Base-by-base conservation (phyloP, 2,797 vertebrate genomes). In the Remorina albescens region DNA sequence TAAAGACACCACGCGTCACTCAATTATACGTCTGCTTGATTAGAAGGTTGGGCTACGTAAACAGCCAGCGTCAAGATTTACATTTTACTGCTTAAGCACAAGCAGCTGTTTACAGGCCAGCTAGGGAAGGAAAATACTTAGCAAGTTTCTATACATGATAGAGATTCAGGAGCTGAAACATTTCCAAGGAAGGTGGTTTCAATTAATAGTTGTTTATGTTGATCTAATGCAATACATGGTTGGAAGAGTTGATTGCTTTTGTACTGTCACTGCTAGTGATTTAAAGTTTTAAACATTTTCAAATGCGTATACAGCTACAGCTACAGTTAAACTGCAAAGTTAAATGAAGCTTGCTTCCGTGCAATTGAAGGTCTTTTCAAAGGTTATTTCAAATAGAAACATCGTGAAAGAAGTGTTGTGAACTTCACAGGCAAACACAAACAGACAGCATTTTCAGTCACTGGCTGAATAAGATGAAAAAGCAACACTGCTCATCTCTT, bases 1-100 rank as follows among this genome's bases (percentile, higher is more conserved):
- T 95, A 94, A 95, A 95, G 93, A 94, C 89, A 93, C 93, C 94
- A 93, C 90, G 91, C 91, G 90, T 95, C 93, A 93, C 92, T 90
- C 93, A 94, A 94, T 95, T 94, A 95, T 93, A 94, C 39, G 93
- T 94, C 91, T 91, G 91, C 94, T 92, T 95, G 94, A 95, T 95
- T 95, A 95, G 93, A 95, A 95, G 94, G 94, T 92, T 92, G 94
- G 88, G 90, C 92, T 94, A 90, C 92, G 87, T 95, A 95, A 95
- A 95, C 94, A 95, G 92, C 92, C 93, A 91, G 92, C 91, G 92
- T 94, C 88, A 91, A 95, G 93, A 95, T 95, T 94, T 95, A 95
- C 94, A 94, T 95, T 94, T 94, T 92, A 93, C 93, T 76, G 88
- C 92, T 94, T 94, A 95, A 94, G 93, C 92, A 90, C 94, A 94